These are phyloP conservation scores for Perizoma affinitatum DNA, from an alignment of 2,888 invertebrate species.

Conservation along the genomic window DNA sequence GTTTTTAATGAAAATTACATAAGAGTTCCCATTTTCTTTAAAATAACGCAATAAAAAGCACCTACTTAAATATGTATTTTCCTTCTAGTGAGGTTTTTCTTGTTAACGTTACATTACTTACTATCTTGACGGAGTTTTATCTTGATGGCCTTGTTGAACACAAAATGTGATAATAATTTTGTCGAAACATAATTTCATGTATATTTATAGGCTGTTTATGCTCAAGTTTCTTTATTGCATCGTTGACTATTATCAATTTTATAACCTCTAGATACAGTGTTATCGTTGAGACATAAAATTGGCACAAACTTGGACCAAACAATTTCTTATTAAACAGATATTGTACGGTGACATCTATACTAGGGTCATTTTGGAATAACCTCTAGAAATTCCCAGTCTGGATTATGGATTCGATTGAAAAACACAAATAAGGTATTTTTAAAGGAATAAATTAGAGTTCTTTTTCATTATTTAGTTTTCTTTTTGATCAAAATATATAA, in stretches of 20 bases:
- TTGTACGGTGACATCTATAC: slow-evolving; percentile 44
- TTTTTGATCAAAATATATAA: no score
- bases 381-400: slow-evolving; percentile 14
- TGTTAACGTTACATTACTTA: slow-evolving; percentile 28
- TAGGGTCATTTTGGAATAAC: slow-evolving; percentile 52
- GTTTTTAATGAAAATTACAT: no score
- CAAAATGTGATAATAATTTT: slow-evolving; percentile 54
- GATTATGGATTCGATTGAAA: no score
- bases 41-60: no score
- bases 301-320: slow-evolving; percentile 64
- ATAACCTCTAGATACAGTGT: slow-evolving; percentile 69
- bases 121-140: slow-evolving; percentile 43
- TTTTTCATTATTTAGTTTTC: no score
- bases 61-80: neutral
- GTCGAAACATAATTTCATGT: slow-evolving; percentile 54
- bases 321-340: slow-evolving; percentile 57
- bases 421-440: no score
- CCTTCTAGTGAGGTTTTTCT: slow-evolving; percentile 23
- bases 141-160: slow-evolving; percentile 53
- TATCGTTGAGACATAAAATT: slow-evolving; percentile 73
- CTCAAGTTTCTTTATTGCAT: slow-evolving; percentile 56
- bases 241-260: slow-evolving; percentile 69
- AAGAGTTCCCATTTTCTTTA: no score
- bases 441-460: no score
- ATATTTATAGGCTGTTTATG: slow-evolving; percentile 57